These are phyloP conservation scores for Trachelipus rathkii DNA, from an alignment of 1,140 invertebrate species.

Conservation along the genomic window DNA sequence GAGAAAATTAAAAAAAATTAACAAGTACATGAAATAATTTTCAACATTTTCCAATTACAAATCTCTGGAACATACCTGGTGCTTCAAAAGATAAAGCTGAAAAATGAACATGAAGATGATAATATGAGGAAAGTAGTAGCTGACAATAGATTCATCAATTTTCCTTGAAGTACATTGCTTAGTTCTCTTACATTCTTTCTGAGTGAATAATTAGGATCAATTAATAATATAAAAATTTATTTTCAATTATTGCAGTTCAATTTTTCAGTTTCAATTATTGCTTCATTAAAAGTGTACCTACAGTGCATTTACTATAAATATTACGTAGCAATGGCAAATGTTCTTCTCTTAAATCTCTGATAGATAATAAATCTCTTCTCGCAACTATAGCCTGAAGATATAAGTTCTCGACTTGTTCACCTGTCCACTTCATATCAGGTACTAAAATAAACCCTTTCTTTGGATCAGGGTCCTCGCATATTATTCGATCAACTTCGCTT, in stretches of 20 bases:
- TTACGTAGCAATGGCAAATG: slow-evolving; percentile 82
- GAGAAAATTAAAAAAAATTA: too few species aligned
- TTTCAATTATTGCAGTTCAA: background rate
- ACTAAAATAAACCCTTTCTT: slow-evolving; percentile 79
- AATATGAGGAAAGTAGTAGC: slow-evolving; percentile 95
- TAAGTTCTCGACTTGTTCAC: slow-evolving; percentile 66
- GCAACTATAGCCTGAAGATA: slow-evolving; percentile 78
- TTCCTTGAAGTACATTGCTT: slow-evolving; percentile 54
- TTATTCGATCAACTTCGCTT: slow-evolving; percentile 77
- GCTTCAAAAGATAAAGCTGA: slow-evolving; percentile 73
- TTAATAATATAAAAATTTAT: background rate
- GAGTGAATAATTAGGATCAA: background rate
- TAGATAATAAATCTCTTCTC: slow-evolving; percentile 67
- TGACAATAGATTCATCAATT: slow-evolving; percentile 79
- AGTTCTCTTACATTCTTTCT: too few species aligned
- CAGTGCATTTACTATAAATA: slow-evolving; percentile 65
- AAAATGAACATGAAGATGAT: slow-evolving; percentile 93
- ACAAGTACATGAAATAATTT: too few species aligned
- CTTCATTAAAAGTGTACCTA: slow-evolving; percentile 52
- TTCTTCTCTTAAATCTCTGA: slow-evolving; percentile 70
- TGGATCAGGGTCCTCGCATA: slow-evolving; percentile 75
- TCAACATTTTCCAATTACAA: too few species aligned
- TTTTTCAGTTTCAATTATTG: background rate
- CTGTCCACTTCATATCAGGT: slow-evolving; percentile 93
- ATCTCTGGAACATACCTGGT: slow-evolving; percentile 59